Percentiles rank a stretch among this genome's conserved stretches.
phyloP scores from a whole-genome alignment of 2,888 invertebrate species.

The Mystacides longicornis region DNA sequence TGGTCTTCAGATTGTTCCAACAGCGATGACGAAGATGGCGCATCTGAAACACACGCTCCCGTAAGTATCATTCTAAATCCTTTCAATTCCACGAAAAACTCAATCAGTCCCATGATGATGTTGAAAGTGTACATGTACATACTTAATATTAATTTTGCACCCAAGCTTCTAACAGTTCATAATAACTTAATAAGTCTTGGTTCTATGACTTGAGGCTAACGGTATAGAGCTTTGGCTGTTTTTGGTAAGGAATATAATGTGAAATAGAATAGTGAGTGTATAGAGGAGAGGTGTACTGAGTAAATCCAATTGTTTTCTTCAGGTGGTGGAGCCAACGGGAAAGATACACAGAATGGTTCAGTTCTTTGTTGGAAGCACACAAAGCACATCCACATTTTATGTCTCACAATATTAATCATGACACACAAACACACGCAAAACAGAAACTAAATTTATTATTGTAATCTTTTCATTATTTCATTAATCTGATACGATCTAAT shows the following conservation, averaged over 20 bases:
- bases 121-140: too few relatives aligned
- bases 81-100: not conserved
- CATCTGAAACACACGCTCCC: conserved; percentile 52
- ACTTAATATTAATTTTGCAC: too few relatives aligned
- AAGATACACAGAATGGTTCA: conserved; percentile 57
- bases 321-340: conserved; percentile 55
- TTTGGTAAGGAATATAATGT: too few relatives aligned
- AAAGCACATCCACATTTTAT: conserved; percentile 57
- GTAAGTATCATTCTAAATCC: conserved; percentile 35
- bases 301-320: conserved; percentile 42
- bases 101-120: too few relatives aligned
- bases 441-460: too few relatives aligned
- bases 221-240: too few relatives aligned
- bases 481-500: too few relatives aligned
- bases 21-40: conserved; percentile 76
- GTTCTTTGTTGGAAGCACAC: conserved; percentile 55
- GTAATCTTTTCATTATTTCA: too few relatives aligned
- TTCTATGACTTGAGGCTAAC: too few relatives aligned
- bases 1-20: conserved; percentile 92
- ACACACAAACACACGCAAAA: too few relatives aligned
- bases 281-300: conserved; percentile 14
- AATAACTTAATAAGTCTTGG: too few relatives aligned
- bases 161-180: too few relatives aligned
- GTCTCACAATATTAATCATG: conserved; percentile 53
- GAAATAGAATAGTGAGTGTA: not conserved